Percentiles rank a stretch among this genome's conserved stretches.
These are phyloP conservation scores for Eustalomyia histrio DNA, from an alignment of 2,888 invertebrate genomes.

Conservation along the genomic window DNA sequence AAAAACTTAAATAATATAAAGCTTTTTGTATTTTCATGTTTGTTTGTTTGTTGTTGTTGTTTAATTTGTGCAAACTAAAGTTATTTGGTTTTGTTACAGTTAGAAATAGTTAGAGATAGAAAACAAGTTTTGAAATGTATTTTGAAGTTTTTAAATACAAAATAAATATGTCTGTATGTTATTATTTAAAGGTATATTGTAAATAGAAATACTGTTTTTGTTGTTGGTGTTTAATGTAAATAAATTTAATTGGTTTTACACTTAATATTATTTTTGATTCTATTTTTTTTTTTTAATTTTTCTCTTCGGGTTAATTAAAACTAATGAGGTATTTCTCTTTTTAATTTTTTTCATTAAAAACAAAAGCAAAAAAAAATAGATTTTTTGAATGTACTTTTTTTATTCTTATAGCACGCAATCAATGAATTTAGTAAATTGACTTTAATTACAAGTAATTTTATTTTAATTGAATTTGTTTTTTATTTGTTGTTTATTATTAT, in stretches of 20 bases:
- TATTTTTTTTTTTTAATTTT: constrained; percentile 18
- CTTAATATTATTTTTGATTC: constrained; percentile 14
- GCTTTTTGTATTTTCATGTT: constrained; percentile 44
- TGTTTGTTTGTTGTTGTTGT: constrained; percentile 13
- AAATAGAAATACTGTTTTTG: constrained; percentile 47
- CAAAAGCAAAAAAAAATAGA: constrained; percentile 38
- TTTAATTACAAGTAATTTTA: constrained; percentile 67
- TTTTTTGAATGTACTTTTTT: constrained; percentile 28
- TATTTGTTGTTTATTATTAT: constrained; percentile 15
- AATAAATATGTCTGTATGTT: background rate
- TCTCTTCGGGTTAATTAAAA: constrained; percentile 69
- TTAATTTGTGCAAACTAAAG: constrained; percentile 10
- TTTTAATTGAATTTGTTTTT: constrained; percentile 41
- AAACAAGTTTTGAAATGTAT: constrained; percentile 6
- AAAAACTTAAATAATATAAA: constrained; percentile 58
- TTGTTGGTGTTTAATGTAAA: constrained; percentile 28
- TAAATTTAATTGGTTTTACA: constrained; percentile 33
- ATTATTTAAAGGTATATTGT: background rate
- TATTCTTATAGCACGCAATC: constrained; percentile 70
- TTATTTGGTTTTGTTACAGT: constrained; percentile 40
- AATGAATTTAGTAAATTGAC: constrained; percentile 72
- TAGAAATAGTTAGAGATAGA: background rate
- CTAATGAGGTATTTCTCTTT: constrained; percentile 76
- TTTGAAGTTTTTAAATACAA: background rate
- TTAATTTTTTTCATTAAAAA: constrained; percentile 35